Evolutionary conservation across 2,888 invertebrate species (phyloP), one percentile per base, ranked within the genome.

Genomic region (Plemyria rubiginata): DNA sequence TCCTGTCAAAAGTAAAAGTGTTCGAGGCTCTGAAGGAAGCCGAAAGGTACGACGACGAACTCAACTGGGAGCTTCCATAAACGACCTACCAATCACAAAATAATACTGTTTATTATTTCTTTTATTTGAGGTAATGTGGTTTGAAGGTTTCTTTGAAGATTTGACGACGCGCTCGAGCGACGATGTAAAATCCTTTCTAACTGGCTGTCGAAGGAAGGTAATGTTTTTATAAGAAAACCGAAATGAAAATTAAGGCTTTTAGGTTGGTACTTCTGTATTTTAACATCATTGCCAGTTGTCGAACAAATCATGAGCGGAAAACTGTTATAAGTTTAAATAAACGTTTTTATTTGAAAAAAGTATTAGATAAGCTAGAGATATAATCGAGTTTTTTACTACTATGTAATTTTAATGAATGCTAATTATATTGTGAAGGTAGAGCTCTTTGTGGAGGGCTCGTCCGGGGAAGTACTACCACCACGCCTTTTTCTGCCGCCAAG

Each of bases 61-160:
- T 92, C 72, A 94, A 94, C 76, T 96, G 96, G 96, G 94, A 95
- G 73, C 87, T 95, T 65, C 95, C 95, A 3, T 49, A 59, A 59
- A 53, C 22, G 11, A 38, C 11, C 2, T n/a, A 32, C 29, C 22
- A 38, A 58, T 46, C 9, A 45, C 36, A 52, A 58, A 52, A 58
- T 28, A 45, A 58, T 11, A 46, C 28, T 52, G 46, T 52, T 45
- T 53, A 29, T 57, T 13, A 16, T 43, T 59, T 58, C 28, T 54
- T 46, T 45, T 53, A 59, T 52, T 22, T 5, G 32, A 43, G 49
- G 49, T 58, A 58, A 52, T 43, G 16, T 51, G 52, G 46, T 16
- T 53, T 57, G 36, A 38, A 38, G 36, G 9, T 59, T 53, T 53
- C 58, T 50, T 57, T 41, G 57, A 50, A 50, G 40, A 12, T 51